Conservation (phyloP, 1,140 invertebrate genomes). For the Diorhabda carinulata region DNA sequence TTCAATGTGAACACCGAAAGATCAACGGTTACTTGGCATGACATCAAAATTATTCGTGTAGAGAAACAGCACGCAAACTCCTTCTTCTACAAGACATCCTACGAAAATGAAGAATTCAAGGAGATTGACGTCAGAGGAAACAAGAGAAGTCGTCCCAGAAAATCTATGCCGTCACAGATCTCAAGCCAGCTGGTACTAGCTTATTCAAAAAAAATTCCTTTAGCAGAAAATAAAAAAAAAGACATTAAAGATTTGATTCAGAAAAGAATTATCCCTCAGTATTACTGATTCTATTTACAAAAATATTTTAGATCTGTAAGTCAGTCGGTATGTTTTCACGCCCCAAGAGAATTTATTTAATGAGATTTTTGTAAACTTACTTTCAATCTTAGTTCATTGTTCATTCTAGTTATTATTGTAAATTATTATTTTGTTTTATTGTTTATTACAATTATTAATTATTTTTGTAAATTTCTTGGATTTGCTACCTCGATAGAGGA, state of each 20-base stretch:
- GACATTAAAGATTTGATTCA: background rate
- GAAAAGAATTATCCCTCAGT: too few relatives aligned
- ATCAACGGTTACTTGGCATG: constrained; percentile 3
- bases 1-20: constrained; percentile 5
- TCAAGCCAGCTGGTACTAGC: background rate
- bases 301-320: too few relatives aligned
- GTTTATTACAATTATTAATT: too few relatives aligned
- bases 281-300: too few relatives aligned
- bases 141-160: constrained; percentile 4
- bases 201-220: background rate
- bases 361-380: too few relatives aligned
- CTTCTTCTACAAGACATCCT: constrained; percentile 10
- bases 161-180: constrained; percentile 3
- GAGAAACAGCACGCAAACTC: constrained; percentile 1
- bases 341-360: too few relatives aligned
- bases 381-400: too few relatives aligned
- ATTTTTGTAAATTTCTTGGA: too few relatives aligned
- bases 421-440: too few relatives aligned
- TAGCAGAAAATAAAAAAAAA: background rate
- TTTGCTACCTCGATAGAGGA: too few relatives aligned
- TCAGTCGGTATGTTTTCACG: too few relatives aligned
- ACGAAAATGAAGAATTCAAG: background rate
- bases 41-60: constrained; percentile 11
- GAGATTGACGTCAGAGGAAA: background rate
- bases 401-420: too few relatives aligned